phyloP scores from a whole-genome alignment of 2,888 invertebrate species.

The Megaustenia siamemsis region DNA sequence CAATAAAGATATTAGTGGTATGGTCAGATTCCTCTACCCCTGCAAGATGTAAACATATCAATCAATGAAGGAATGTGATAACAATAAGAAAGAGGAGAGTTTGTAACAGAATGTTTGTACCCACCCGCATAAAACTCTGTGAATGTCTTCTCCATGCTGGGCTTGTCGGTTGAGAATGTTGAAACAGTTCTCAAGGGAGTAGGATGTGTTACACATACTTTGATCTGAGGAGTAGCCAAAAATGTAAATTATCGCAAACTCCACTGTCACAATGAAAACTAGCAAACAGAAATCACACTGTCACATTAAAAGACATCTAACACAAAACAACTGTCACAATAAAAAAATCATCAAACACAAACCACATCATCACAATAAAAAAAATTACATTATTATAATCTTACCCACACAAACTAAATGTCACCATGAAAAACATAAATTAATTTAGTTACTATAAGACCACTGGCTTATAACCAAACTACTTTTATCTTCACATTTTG shows the following conservation, averaged over 20 bases:
- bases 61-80: too few species aligned
- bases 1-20: too few species aligned
- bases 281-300: background rate
- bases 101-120: too few species aligned
- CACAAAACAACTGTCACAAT: background rate
- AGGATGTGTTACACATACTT: background rate
- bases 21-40: too few species aligned
- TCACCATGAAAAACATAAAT: too few species aligned
- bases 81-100: too few species aligned
- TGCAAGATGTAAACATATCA: too few species aligned
- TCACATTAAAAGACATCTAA: background rate
- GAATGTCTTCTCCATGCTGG: background rate
- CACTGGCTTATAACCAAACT: too few species aligned
- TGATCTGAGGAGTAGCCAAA: background rate
- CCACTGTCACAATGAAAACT: background rate
- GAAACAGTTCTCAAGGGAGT: background rate
- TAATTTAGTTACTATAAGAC: too few species aligned
- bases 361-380: background rate
- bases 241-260: background rate
- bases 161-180: constrained; percentile 20
- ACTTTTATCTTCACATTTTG: too few species aligned
- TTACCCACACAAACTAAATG: background rate
- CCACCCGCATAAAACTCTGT: background rate
- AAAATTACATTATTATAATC: background rate
- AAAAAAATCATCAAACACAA: background rate